Percentiles rank a stretch among this genome's conserved stretches.
Evolutionary conservation across 2,888 invertebrate species (phyloP).

Genomic region (Entomobrya multifasciata): DNA sequence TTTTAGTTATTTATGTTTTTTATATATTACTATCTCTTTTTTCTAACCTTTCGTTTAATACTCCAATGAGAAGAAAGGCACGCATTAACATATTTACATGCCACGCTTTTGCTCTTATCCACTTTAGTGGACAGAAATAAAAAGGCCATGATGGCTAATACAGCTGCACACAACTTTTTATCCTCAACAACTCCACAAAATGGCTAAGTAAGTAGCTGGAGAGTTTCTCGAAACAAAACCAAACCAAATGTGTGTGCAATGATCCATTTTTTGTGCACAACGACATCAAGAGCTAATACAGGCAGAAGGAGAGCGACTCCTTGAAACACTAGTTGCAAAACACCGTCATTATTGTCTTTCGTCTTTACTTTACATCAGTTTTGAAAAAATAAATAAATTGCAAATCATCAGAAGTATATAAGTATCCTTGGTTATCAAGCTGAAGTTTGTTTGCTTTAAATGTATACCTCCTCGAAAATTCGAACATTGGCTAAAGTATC

Average conservation of each 20-base stretch:
- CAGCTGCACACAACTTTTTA: not conserved
- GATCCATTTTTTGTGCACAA: constrained; percentile 52
- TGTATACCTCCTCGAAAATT: no score
- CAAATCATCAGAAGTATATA: not conserved
- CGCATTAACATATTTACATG: constrained; percentile 25
- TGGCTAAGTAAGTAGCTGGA: not conserved
- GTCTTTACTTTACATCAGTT: not conserved
- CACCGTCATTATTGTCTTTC: not conserved
- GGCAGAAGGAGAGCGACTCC: not conserved
- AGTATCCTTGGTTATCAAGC: no score
- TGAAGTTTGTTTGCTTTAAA: no score
- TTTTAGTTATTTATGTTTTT: not conserved
- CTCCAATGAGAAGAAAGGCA: not conserved
- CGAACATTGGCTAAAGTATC: no score
- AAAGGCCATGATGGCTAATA: constrained; percentile 1
- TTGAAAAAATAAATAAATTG: not conserved
- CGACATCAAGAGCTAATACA: not conserved
- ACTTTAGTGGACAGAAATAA: constrained; percentile 23
- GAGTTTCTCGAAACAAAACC: constrained; percentile 5
- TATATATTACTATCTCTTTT: not conserved
- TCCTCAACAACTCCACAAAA: not conserved
- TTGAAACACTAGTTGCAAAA: constrained; percentile 27
- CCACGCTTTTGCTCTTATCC: constrained; percentile 11
- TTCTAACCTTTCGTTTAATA: not conserved
- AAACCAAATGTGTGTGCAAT: constrained; percentile 45